Conservation (phyloP, 2,797 vertebrate species). For the Okamejei kenojei region DNA sequence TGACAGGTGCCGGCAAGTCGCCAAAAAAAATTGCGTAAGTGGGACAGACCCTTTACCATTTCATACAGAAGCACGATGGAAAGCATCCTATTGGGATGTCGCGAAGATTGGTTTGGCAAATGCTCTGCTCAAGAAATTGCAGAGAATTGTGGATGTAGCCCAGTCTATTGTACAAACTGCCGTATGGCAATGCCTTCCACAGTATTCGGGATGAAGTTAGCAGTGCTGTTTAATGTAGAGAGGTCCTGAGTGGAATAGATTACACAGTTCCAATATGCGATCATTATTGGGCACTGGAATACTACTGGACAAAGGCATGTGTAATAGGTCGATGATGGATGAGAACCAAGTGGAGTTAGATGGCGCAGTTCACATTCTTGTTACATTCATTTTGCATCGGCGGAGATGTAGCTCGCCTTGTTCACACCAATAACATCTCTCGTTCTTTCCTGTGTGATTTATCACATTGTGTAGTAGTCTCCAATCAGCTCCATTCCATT, state of each 20-base stretch:
- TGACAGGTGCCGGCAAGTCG: no score
- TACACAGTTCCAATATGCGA: background rate
- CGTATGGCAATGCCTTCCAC: background rate
- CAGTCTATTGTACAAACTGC: no score
- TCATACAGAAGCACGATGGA: no score
- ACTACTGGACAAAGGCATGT: background rate
- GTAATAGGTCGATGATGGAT: slow-evolving; percentile 12
- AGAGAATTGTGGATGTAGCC: no score
- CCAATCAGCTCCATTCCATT: background rate
- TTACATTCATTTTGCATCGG: slow-evolving; percentile 28
- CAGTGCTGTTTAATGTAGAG: background rate
- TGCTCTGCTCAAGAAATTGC: no score
- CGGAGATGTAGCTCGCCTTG: slow-evolving; percentile 6
- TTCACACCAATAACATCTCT: slow-evolving; percentile 25
- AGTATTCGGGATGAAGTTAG: background rate
- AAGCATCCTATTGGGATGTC: no score
- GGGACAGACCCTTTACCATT: no score
- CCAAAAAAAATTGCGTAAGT: no score
- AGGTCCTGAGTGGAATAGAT: background rate
- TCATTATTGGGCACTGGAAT: background rate
- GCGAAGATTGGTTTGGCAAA: no score
- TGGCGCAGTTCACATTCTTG: background rate
- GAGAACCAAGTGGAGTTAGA: background rate
- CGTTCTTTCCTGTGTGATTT: slow-evolving; percentile 4
- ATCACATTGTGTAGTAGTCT: background rate